Evolutionary conservation across 2,113 vertebrate species (phyloP), one percentile per base, ranked within the genome.

Genomic region (Cyphotilapia sp.): DNA sequence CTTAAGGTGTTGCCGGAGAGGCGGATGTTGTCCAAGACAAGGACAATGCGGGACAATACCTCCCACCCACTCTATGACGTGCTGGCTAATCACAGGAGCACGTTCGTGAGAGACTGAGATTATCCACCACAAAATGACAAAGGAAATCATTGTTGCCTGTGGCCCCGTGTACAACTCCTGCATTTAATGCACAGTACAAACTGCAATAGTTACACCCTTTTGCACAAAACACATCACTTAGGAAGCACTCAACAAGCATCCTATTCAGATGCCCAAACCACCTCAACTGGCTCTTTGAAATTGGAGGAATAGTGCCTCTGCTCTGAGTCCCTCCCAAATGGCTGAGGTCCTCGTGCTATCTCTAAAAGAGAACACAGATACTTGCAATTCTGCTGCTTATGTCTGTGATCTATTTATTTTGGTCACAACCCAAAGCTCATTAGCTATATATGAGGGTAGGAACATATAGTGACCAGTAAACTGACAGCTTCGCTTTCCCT

Each of bases 301-400:
- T 24, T 27, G 19, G 38, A 74, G 38, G 22, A 45, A 2, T 27
- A 74, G 69, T 42, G 22, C n/a, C 1, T 45, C 0, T 3, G 2
- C 13, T 9, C 38, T 1, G 66, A 27, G 13, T 24, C 13, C 66
- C 69, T 74, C 38, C 22, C 38, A 42, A 45, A 47, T 74, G 0
- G 5, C 40, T 11, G 40, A 74, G 40, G 22, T 74, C 40, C 22
- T 45, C 0, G 0, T 24, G 38, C 66, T 40, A 45, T 27, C 22
- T 74, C 22, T 45, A 27, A 74, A 45, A 69, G 63, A 69, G 63
- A 69, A 11, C 11, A 38, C 63, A 69, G 63, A 69, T 19, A 40
- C 63, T 69, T 13, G 63, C 63, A 17, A 0, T 29, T 47, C 40
- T 47, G 1, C 69, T 47, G 9, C 40, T 45, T 74, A 45, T 17